Evolutionary conservation across 1,140 invertebrate species (phyloP), one percentile per base, ranked within the genome.

Genomic region (Reticulitermes speratus): DNA sequence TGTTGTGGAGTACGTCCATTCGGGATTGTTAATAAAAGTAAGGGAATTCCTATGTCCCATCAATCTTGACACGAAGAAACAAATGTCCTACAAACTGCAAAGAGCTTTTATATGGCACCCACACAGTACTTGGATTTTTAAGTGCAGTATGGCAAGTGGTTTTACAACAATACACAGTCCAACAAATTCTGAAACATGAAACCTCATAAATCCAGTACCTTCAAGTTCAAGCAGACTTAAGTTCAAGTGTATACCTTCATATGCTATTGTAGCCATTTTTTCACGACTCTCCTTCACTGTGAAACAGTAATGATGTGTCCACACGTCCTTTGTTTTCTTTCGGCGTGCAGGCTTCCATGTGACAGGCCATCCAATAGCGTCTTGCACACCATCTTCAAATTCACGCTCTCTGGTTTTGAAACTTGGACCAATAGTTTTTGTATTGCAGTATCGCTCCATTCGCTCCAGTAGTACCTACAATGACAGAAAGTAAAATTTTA

Each of bases 221-320:
- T 55, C 1, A 55, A 48, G 14, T 48, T 16, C 45, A 48, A 48
- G 9, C 9, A 55, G 19, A 55, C 19, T 55, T 55, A 19, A 19
- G 19, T 55, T 55, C 9, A 0, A 75, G 7, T 65, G 19, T 19
- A 25, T 75, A 75, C 65, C 65, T 75, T 25, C 65, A 75, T 19
- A 75, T 30, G n/a, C 7, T 75, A 8, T 75, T 75, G 25, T 30
- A 75, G 25, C n/a, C 9, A 75, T 25, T 30, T 75, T 75, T 75
- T 75, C 65, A 75, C 7, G 65, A n/a, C 65, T 75, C 65, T 75
- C 65, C 65, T 75, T 75, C 5, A n/a, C 25, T 75, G 65, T 75
- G 16, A 75, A 75, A 75, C 65, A 75, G n/a, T 75, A 75, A 30
- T 75, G 65, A 75, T 75, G 65, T 30, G n/a, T 75, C 65, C 65